These are phyloP conservation scores for Heliconius hewitsoni DNA, from an alignment of 1,140 invertebrate genomes.

Conservation along the genomic window DNA sequence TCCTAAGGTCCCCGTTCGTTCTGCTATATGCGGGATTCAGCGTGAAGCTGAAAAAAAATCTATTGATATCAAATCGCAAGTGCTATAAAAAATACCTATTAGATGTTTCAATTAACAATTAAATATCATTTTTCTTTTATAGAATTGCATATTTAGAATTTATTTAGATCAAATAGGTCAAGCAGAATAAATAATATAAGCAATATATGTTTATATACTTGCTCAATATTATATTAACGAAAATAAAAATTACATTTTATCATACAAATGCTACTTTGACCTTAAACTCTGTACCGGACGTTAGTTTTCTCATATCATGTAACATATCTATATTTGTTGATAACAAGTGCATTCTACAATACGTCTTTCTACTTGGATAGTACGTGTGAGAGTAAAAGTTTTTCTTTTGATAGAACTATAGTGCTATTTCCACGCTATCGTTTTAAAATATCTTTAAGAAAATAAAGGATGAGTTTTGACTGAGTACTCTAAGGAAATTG, in stretches of 20 bases:
- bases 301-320: slow-evolving; percentile 23
- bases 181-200: no score
- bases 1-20: no score
- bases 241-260: not conserved
- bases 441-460: not conserved
- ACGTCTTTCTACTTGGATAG: not conserved
- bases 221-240: not conserved
- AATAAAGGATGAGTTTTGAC: no score
- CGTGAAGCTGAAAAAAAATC: no score
- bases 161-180: no score
- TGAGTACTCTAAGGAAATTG: not conserved
- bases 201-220: no score
- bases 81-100: no score
- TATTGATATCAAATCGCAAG: no score
- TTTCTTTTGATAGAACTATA: slow-evolving; percentile 8
- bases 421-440: not conserved
- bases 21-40: no score
- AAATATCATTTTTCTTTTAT: not conserved
- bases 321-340: slow-evolving; percentile 19
- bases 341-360: slow-evolving; percentile 17
- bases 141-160: no score
- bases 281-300: not conserved
- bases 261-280: slow-evolving; percentile 7
- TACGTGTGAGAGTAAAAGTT: slow-evolving; percentile 14
- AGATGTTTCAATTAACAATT: not conserved